phyloP scores from a whole-genome alignment of 2,888 invertebrate species.

The Cheilosia variabilis region DNA sequence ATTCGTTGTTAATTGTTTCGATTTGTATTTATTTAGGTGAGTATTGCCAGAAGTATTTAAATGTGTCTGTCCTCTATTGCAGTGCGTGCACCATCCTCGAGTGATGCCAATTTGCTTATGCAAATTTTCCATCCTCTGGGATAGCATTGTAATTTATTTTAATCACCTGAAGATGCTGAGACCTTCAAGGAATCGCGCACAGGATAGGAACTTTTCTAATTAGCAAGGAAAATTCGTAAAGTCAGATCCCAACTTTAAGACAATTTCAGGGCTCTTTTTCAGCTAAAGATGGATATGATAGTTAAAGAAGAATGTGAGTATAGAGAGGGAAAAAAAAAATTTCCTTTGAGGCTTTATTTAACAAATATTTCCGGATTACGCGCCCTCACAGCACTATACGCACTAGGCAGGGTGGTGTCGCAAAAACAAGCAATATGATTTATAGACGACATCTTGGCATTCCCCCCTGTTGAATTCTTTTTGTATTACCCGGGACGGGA shows the following conservation, averaged over 20 bases:
- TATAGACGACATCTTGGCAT: slow-evolving; percentile 73
- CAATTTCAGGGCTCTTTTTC: slow-evolving; percentile 10
- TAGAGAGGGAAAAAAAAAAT: slow-evolving; percentile 24
- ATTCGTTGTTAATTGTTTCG: slow-evolving; percentile 72
- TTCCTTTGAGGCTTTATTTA: slow-evolving; percentile 62
- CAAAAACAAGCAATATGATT: slow-evolving; percentile 71
- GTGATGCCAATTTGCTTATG: slow-evolving; percentile 65
- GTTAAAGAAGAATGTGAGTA: slow-evolving; percentile 4
- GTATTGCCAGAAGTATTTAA: slow-evolving; percentile 51
- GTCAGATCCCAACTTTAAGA: slow-evolving; percentile 34
- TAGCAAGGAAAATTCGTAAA: slow-evolving; percentile 35
- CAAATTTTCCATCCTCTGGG: slow-evolving; percentile 64
- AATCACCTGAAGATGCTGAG: slow-evolving; percentile 49
- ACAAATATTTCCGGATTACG: slow-evolving; percentile 67
- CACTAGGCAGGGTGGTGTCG: slow-evolving; percentile 29
- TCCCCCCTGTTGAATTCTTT: slow-evolving; percentile 66
- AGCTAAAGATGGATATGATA: slow-evolving; percentile 18
- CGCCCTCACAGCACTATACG: background rate
- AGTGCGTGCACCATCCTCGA: slow-evolving; percentile 17
- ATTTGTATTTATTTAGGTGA: slow-evolving; percentile 74
- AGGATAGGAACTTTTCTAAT: slow-evolving; percentile 39
- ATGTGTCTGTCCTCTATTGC: background rate
- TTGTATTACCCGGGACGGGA: slow-evolving; percentile 47
- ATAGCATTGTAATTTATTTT: slow-evolving; percentile 66
- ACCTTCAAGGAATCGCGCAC: background rate